Percentiles rank a stretch among this genome's conserved stretches.
Evolutionary conservation across 2,797 vertebrate species (phyloP).

Genomic region (Setipinna tenuifilis): DNA sequence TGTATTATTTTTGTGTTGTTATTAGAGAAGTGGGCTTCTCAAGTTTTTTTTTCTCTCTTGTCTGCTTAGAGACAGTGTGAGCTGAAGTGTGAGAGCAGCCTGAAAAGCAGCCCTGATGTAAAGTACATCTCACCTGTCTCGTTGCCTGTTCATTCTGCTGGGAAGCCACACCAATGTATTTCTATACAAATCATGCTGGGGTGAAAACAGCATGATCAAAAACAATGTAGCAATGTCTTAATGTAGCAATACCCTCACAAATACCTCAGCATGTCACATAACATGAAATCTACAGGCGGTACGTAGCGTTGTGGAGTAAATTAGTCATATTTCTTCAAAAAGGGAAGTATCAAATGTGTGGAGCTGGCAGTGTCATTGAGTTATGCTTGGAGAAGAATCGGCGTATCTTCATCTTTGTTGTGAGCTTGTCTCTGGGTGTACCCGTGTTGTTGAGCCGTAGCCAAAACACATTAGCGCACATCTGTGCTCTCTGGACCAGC

Average conservation of each 20-base stretch:
- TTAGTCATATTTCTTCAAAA: constrained; percentile 3
- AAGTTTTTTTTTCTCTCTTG: neutral
- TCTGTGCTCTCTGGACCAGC: constrained; percentile 74
- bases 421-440: constrained; percentile 68
- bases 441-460: constrained; percentile 58
- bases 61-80: neutral
- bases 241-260: neutral
- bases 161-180: neutral
- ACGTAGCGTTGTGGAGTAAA: too few relatives aligned
- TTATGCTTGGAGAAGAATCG: constrained; percentile 58
- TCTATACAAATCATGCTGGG: too few relatives aligned
- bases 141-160: neutral
- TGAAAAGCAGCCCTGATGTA: neutral
- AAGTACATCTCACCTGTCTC: neutral
- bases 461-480: constrained; percentile 82
- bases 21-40: constrained; percentile 26
- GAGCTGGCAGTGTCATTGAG: constrained; percentile 52
- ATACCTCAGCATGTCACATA: neutral
- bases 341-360: constrained; percentile 35
- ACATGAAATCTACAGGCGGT: neutral
- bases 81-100: neutral
- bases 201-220: neutral
- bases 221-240: neutral
- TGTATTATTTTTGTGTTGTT: constrained; percentile 79
- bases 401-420: constrained; percentile 60